A percentile compares a stretch with the other conserved stretches of the same genome.
phyloP scores from a whole-genome alignment of 2,797 vertebrate species.

The Pelochelys cantorii region DNA sequence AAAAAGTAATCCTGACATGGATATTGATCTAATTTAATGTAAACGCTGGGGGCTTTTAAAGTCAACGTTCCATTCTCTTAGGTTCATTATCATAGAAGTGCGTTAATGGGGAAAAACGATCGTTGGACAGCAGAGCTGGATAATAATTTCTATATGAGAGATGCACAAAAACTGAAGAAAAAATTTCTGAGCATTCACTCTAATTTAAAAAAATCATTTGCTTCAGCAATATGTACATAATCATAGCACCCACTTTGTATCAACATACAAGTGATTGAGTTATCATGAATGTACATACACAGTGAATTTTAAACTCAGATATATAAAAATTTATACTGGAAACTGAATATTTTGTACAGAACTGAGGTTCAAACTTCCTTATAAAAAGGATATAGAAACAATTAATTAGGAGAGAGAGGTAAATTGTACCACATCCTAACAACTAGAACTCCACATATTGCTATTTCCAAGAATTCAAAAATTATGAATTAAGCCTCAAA shows the following conservation, averaged over 20 bases:
- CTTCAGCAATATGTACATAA: not conserved
- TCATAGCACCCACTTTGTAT: not conserved
- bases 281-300: not conserved
- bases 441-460: not conserved
- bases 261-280: not conserved
- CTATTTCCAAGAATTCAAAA: not conserved
- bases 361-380: not conserved
- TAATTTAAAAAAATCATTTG: not conserved
- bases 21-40: not conserved
- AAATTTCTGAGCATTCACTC: not conserved
- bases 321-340: not conserved
- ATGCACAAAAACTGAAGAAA: not conserved
- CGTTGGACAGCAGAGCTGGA: not conserved
- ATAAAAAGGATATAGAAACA: not conserved
- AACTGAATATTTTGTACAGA: not conserved
- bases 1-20: rapidly evolving
- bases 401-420: not conserved
- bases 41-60: not conserved
- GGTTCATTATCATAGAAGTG: not conserved
- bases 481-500: not conserved
- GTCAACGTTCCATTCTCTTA: not conserved
- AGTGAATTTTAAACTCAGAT: not conserved
- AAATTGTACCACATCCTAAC: not conserved
- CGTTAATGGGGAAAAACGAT: not conserved
- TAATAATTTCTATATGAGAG: not conserved